These are phyloP conservation scores for Oncorhynchus clarkii DNA, from an alignment of 2,113 vertebrate genomes.

Conservation along the genomic window DNA sequence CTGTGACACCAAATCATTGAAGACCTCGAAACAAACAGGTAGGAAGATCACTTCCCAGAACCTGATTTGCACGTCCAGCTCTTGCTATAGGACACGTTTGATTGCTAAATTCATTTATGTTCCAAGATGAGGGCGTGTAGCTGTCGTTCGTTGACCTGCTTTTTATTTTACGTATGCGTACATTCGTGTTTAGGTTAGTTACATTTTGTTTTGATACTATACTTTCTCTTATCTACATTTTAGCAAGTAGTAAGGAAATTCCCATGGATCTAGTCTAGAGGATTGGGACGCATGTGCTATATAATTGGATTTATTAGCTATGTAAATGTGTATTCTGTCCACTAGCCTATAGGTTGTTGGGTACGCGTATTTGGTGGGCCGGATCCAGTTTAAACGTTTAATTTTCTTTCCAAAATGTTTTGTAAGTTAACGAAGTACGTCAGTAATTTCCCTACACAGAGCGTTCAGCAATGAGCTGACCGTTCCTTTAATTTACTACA, in stretches of 20 bases:
- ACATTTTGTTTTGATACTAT: slow-evolving; percentile 44
- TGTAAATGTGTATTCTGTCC: slow-evolving; percentile 29
- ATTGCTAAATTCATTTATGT: slow-evolving; percentile 40
- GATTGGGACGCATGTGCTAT: slow-evolving; percentile 58
- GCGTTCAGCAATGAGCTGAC: slow-evolving; percentile 50
- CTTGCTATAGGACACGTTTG: slow-evolving; percentile 63
- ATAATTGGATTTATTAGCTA: slow-evolving; percentile 45
- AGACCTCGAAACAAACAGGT: slow-evolving; percentile 71
- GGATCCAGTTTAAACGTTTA: slow-evolving; percentile 42
- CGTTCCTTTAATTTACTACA: slow-evolving; percentile 63
- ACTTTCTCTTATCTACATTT: slow-evolving; percentile 53
- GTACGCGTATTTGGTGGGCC: slow-evolving; percentile 35
- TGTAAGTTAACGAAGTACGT: slow-evolving; percentile 22
- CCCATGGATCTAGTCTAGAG: slow-evolving; percentile 49
- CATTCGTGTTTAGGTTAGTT: slow-evolving; percentile 39
- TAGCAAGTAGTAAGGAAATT: slow-evolving; percentile 46
- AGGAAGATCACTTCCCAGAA: slow-evolving; percentile 74
- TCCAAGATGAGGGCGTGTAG: slow-evolving; percentile 48
- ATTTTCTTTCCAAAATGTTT: slow-evolving; percentile 51
- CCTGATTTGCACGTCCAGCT: slow-evolving; percentile 58
- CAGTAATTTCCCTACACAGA: slow-evolving; percentile 40
- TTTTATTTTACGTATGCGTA: slow-evolving; percentile 60
- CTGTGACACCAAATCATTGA: slow-evolving; percentile 50
- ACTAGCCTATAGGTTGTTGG: slow-evolving; percentile 35
- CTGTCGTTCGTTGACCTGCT: slow-evolving; percentile 52